A percentile compares a stretch with the other conserved stretches of the same genome.
Evolutionary conservation across 1,140 invertebrate species (phyloP).

Genomic region (Drosophila lowei): DNA sequence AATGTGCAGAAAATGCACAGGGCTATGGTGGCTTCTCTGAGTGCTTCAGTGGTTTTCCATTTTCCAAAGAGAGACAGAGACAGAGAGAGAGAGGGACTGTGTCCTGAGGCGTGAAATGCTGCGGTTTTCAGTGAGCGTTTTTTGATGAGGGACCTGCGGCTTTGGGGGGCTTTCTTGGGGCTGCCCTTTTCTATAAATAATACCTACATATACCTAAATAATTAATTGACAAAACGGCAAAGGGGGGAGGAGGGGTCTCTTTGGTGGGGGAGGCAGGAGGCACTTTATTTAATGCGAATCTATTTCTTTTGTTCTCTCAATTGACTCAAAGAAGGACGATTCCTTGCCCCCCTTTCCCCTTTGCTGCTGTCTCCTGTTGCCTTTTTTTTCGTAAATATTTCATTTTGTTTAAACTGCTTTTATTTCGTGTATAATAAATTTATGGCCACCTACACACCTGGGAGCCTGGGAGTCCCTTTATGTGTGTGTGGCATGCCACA

Average conservation of each 20-base stretch:
- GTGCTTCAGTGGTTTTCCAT: too few species aligned
- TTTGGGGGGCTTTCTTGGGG: not conserved
- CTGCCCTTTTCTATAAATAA: constrained; percentile 1
- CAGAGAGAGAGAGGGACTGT: not conserved
- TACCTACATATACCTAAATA: constrained; percentile 32
- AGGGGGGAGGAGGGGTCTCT: constrained; percentile 4
- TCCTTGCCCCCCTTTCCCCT: constrained; percentile 13
- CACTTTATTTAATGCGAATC: constrained; percentile 52
- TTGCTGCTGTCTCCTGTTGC: constrained; percentile 22
- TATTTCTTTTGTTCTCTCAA: constrained; percentile 49
- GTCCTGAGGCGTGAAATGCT: constrained; percentile 49
- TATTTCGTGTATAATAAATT: constrained; percentile 58
- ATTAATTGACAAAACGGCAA: constrained; percentile 48
- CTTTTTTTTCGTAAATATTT: constrained; percentile 48
- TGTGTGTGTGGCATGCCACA: constrained; percentile 36
- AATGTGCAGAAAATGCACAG: constrained; percentile 72
- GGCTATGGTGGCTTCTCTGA: too few species aligned
- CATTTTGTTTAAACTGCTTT: constrained; percentile 57
- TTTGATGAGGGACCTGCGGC: constrained; percentile 35
- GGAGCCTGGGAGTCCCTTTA: constrained; percentile 8
- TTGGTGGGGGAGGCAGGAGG: not conserved
- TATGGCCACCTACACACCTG: constrained; percentile 39
- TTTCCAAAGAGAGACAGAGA: not conserved
- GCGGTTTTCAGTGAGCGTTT: constrained; percentile 37
- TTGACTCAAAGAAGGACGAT: constrained; percentile 28